A percentile compares a stretch with the other conserved stretches of the same genome.
Evolutionary conservation across 2,888 invertebrate species (phyloP).

Genomic region (Brachypterus glaber): DNA sequence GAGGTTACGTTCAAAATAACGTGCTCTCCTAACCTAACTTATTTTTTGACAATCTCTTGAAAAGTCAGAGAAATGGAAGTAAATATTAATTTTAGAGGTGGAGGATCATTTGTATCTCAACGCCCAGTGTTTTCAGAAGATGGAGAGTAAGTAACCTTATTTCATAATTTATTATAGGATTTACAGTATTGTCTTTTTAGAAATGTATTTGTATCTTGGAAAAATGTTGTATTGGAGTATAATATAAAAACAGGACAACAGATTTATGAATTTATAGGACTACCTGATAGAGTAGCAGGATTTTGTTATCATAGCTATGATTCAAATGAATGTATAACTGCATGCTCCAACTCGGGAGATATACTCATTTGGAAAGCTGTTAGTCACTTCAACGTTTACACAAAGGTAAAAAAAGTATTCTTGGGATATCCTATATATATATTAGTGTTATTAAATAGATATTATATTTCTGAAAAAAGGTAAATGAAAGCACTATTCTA

Average conservation of each 20-base stretch:
- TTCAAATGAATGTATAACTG: slow-evolving; percentile 41
- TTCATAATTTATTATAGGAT: slow-evolving; percentile 7
- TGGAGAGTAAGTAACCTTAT: slow-evolving; percentile 47
- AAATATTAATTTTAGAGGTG: slow-evolving; percentile 49
- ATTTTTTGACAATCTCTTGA: too few relatives aligned
- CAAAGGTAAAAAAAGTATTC: slow-evolving; percentile 36
- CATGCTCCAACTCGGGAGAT: slow-evolving; percentile 48
- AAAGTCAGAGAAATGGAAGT: slow-evolving; percentile 28
- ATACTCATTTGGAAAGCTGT: slow-evolving; percentile 49
- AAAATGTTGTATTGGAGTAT: slow-evolving; percentile 51
- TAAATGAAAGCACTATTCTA: too few relatives aligned
- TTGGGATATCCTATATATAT: slow-evolving; percentile 2
- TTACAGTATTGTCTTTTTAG: slow-evolving; percentile 37
- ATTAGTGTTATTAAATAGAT: background rate
- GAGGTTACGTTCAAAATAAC: too few relatives aligned
- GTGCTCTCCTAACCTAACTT: too few relatives aligned
- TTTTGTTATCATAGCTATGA: slow-evolving; percentile 41
- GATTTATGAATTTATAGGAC: slow-evolving; percentile 48
- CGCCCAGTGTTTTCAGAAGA: slow-evolving; percentile 53
- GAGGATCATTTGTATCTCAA: slow-evolving; percentile 51
- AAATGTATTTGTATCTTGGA: slow-evolving; percentile 51
- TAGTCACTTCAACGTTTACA: slow-evolving; percentile 43
- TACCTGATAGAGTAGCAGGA: slow-evolving; percentile 44
- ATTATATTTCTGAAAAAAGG: background rate
- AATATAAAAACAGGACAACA: slow-evolving; percentile 56